A percentile compares a stretch with the other conserved stretches of the same genome.
These are phyloP conservation scores for Drosophila neocordata DNA, from an alignment of 1,140 invertebrate species.

Conservation along the genomic window DNA sequence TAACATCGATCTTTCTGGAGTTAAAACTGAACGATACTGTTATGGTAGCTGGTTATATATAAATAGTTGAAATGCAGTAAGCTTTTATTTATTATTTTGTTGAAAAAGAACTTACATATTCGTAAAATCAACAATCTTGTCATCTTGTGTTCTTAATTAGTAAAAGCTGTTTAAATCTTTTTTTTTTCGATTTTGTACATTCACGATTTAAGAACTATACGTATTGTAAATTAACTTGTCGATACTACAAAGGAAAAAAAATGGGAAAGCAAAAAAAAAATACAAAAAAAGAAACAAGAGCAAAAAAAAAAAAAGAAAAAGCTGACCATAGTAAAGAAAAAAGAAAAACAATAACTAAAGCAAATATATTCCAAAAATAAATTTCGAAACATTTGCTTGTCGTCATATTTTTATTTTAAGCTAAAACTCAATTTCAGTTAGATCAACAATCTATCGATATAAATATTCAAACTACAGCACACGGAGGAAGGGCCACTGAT, in stretches of 20 bases:
- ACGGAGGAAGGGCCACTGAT: slow-evolving; percentile 50
- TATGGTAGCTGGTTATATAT: slow-evolving; percentile 42
- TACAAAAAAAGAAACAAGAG: slow-evolving; percentile 53
- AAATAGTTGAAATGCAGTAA: slow-evolving; percentile 17
- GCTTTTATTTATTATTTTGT: slow-evolving; percentile 46
- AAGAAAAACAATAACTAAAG: slow-evolving; percentile 63
- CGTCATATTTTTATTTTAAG: slow-evolving; percentile 74
- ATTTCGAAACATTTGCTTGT: slow-evolving; percentile 66
- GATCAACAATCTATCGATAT: slow-evolving; percentile 41
- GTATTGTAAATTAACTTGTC: slow-evolving; percentile 56
- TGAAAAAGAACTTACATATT: slow-evolving; percentile 34
- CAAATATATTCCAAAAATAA: slow-evolving; percentile 57
- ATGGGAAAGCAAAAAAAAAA: slow-evolving; percentile 35
- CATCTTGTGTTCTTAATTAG: slow-evolving; percentile 46
- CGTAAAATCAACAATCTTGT: slow-evolving; percentile 36
- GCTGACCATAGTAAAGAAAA: slow-evolving; percentile 59
- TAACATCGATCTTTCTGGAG: slow-evolving; percentile 54
- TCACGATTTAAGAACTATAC: slow-evolving; percentile 52
- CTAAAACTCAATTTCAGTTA: slow-evolving; percentile 68
- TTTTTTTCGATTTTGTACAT: slow-evolving; percentile 63
- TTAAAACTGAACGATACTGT: slow-evolving; percentile 45
- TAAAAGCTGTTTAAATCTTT: slow-evolving; percentile 39
- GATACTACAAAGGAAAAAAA: slow-evolving; percentile 38
- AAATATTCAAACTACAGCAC: slow-evolving; percentile 6
- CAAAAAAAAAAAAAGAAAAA: slow-evolving; percentile 42